Percentiles rank a stretch among this genome's conserved stretches.
phyloP scores from a whole-genome alignment of 1,140 invertebrate species.

The Brachionus rubens region DNA sequence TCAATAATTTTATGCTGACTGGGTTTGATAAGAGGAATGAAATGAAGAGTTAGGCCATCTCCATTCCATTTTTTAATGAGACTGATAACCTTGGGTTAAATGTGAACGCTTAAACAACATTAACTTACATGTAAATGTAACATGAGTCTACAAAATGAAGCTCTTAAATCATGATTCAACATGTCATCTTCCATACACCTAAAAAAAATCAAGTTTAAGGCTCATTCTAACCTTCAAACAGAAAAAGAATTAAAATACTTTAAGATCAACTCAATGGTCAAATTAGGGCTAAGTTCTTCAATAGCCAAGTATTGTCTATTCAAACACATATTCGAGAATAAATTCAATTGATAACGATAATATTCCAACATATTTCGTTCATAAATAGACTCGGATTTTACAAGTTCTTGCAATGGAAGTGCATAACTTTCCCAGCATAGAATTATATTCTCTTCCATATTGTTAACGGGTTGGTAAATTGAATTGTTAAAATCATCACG shows the following conservation, averaged over 20 bases:
- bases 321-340: constrained; percentile 99
- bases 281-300: constrained; percentile 82
- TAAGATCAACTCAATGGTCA: constrained; percentile 86
- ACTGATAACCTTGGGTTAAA: no score
- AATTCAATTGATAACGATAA: constrained; percentile 84
- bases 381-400: constrained; percentile 41
- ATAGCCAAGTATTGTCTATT: constrained; percentile 95
- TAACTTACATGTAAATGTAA: constrained; percentile 69
- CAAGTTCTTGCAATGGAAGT: constrained; percentile 28
- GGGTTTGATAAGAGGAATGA: no score
- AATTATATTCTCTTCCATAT: constrained; percentile 21
- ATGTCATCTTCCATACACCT: constrained; percentile 97
- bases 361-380: constrained; percentile 44
- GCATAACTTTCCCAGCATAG: constrained; percentile 40
- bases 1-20: no score
- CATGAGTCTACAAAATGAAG: constrained; percentile 95
- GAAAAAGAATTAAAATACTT: not conserved
- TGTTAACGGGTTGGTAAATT: not conserved
- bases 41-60: no score
- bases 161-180: constrained; percentile 87
- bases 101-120: no score
- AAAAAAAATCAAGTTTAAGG: constrained; percentile 57
- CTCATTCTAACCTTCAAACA: not conserved
- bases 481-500: not conserved
- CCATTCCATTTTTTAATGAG: no score